Base-by-base conservation (phyloP, 2,888 invertebrate species). In the Morpho deidamia region DNA sequence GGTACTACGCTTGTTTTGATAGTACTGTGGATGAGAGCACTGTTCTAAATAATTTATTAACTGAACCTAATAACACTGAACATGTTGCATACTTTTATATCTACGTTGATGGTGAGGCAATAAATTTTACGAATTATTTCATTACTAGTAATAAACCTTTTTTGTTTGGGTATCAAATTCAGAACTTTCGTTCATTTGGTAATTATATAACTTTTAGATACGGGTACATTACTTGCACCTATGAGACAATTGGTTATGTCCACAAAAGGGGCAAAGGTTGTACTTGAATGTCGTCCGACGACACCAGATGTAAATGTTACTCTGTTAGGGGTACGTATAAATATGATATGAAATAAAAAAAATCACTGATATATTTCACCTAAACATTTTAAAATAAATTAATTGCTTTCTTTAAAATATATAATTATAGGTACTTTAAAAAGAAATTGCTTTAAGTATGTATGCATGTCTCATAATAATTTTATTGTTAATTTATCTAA, bases 1-100 rank as follows among this genome's bases (percentile, higher is more conserved):
- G 91, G 44, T 91, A 86, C 68, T 92, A 91, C 63, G 91, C 89
- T 58, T 92, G 92, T 67, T 79, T 85, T 48, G 90, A 91, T 64
- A 69, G 76, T 43, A 67, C 71, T 8, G 62, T 90, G 11, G 78
- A 89, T 58, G 67, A 70, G 51, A 63, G 62, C 12, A 66, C 69
- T 37, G 66, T 78, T 55, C 66, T 87, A 41, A 71, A 71, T 50
- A 69, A 77, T 51, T 63, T 87, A 41, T 62, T 68, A 23, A 76
- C 74, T 53, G 88, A 87, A 69, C 87, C 81, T 2, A 69, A 61
- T 56, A 78, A 85, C 59, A 80, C 75, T 10, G 73, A 72, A 49
- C 74, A 83, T 57, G 69, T 80, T 41, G 63, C 86, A n/a, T 88
- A 79, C 60, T 74, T 82, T 68, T 89, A 89, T 63, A 69, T 89